Base-by-base conservation (phyloP, 2,888 invertebrate genomes). In the Lithosia quadra region DNA sequence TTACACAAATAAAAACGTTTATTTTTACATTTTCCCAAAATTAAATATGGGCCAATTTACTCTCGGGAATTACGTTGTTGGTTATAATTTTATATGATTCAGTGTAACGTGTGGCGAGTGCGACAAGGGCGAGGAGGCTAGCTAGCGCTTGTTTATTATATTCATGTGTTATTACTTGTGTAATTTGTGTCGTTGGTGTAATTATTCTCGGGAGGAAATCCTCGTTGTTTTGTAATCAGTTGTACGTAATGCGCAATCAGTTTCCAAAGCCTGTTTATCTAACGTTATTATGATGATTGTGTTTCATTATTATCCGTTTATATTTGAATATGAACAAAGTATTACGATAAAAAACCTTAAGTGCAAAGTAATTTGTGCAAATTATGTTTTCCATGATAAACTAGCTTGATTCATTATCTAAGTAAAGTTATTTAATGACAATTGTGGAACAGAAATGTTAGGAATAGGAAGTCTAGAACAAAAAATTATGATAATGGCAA, bases 1-100 rank as follows among this genome's bases (percentile, higher is more conserved):
- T 95, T 94, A 94, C 94, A 94, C 95, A 94, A 95, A 95, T 95
- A 94, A 95, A 95, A 94, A 93, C 94, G 94, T 94, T 94, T 95
- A 95, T 95, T 94, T 94, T 91, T 89, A 94, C 93, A 94, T 95
- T 95, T 94, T 94, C 94, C 94, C 93, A 94, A 95, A 93, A 94
- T 94, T 95, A 94, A 94, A 94, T 94, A 95, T 91, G 92, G 91
- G 85, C 93, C 89, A 94, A 93, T 94, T 94, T 90, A 82, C 83
- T 85, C 82, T 79, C 65, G 88, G 88, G 90, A 88, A 91, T 93
- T 90, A 90, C 89, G 86, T 89, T 81, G 91, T 92, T 91, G 88
- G 86, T 82, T 78, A 84, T 91, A 90, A 91, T 90, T 90, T 88
- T 80, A 88, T 85, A 86, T 86, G 85, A 89, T 89, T 88, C 83